These are phyloP conservation scores for Sesia apiformis DNA, from an alignment of 2,888 invertebrate species.

Conservation along the genomic window DNA sequence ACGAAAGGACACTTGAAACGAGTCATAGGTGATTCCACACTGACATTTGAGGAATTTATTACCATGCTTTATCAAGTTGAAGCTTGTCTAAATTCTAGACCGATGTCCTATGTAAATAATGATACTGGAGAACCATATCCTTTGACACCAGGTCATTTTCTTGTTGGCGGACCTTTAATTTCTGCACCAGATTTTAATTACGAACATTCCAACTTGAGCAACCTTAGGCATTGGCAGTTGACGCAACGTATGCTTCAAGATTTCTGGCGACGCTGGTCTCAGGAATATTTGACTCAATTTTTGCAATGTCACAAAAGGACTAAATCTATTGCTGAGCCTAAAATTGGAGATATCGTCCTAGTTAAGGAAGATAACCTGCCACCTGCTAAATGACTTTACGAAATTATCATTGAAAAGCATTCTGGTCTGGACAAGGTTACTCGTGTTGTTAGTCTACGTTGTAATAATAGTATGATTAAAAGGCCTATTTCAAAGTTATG, in stretches of 20 bases:
- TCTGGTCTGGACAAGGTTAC: too few relatives aligned
- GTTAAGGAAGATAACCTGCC: too few relatives aligned
- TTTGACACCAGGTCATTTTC: slow-evolving; percentile 10
- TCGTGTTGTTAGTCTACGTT: too few relatives aligned
- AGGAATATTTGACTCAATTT: slow-evolving; percentile 4
- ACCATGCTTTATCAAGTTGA: slow-evolving; percentile 8
- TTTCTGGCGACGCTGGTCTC: slow-evolving; percentile 10
- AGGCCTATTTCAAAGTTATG: too few relatives aligned
- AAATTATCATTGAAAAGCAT: too few relatives aligned
- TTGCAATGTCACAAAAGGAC: slow-evolving; percentile 10
- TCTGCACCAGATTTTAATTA: slow-evolving; percentile 1
- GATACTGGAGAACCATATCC: slow-evolving; percentile 3
- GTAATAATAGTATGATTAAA: too few relatives aligned
- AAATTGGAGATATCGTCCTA: slow-evolving; percentile 9
- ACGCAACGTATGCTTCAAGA: slow-evolving; percentile 8
- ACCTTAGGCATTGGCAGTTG: slow-evolving; percentile 9
- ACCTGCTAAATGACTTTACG: too few relatives aligned
- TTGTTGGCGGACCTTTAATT: slow-evolving; percentile 4
- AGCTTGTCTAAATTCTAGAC: slow-evolving; percentile 11
- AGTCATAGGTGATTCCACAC: slow-evolving; percentile 5
- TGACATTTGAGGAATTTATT: slow-evolving; percentile 4
- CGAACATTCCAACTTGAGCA: slow-evolving; percentile 1
- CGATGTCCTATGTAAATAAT: slow-evolving; percentile 3
- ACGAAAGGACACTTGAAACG: slow-evolving; percentile 7
- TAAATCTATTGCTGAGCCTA: slow-evolving; percentile 1